Evolutionary conservation across 2,113 vertebrate genomes (phyloP).

Genomic region (Gymnarchus niloticus): DNA sequence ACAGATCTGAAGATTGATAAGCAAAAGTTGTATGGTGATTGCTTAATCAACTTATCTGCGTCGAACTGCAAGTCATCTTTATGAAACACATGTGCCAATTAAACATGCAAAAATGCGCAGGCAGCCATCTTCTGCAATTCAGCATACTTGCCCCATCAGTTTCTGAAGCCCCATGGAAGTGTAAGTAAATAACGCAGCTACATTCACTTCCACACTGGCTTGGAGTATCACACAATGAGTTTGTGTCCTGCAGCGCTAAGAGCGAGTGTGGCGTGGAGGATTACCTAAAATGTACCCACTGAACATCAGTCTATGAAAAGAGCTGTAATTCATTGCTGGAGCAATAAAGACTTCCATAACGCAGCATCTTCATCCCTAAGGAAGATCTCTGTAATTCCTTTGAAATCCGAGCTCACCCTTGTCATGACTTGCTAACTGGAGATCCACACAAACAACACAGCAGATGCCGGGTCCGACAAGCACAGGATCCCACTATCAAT

Average conservation of each 20-base stretch:
- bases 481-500: neutral
- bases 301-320: neutral
- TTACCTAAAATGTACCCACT: neutral
- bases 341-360: conserved; percentile 2
- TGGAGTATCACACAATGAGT: neutral
- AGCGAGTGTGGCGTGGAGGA: neutral
- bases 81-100: neutral
- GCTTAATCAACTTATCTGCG: neutral
- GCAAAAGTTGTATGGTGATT: neutral
- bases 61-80: too few species aligned
- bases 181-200: neutral
- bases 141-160: too few species aligned
- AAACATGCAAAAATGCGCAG: neutral
- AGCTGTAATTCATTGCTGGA: neutral
- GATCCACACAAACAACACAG: neutral
- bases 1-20: neutral
- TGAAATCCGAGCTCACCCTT: neutral
- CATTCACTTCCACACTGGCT: neutral
- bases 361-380: neutral
- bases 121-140: neutral
- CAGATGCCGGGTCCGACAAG: neutral
- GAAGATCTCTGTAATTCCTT: neutral
- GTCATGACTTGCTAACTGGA: neutral
- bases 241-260: neutral
- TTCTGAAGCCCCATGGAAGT: neutral